Evolutionary conservation across 2,888 invertebrate species (phyloP).

Genomic region (Noctua pronuba): DNA sequence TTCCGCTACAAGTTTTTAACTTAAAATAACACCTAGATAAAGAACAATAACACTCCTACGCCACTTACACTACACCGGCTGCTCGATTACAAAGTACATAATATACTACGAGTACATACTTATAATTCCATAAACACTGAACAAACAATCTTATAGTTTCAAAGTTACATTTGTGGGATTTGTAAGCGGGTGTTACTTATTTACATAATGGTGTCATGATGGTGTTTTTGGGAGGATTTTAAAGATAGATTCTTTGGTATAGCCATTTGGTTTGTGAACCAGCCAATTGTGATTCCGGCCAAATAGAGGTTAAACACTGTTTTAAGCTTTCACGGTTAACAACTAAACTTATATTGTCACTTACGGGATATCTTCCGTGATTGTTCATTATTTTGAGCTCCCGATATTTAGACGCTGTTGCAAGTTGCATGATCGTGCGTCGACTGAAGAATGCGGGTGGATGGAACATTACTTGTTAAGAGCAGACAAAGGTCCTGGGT

Average conservation of each 20-base stretch:
- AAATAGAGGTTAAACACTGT: too few species aligned
- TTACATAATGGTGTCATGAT: not conserved
- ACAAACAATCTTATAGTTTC: conserved; percentile 11
- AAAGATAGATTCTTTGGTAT: not conserved
- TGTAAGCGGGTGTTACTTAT: not conserved
- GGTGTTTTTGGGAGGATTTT: not conserved
- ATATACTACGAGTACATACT: not conserved
- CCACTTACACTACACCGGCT: not conserved
- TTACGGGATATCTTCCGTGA: too few species aligned
- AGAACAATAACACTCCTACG: not conserved
- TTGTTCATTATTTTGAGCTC: too few species aligned
- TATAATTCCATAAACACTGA: not conserved
- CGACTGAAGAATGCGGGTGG: too few species aligned
- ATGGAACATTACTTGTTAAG: too few species aligned
- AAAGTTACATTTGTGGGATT: conserved; percentile 4
- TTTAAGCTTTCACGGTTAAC: too few species aligned
- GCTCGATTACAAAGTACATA: conserved; percentile 1
- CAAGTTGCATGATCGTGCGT: too few species aligned
- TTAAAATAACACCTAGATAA: conserved; percentile 14
- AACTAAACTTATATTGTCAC: too few species aligned
- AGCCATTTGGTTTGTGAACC: too few species aligned
- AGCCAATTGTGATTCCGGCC: too few species aligned
- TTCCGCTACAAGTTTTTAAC: not conserved
- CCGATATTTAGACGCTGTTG: too few species aligned
- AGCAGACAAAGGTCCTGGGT: too few species aligned